A percentile compares a stretch with the other conserved stretches of the same genome.
phyloP scores from a whole-genome alignment of 2,888 invertebrate species.

The Acronicta psi region DNA sequence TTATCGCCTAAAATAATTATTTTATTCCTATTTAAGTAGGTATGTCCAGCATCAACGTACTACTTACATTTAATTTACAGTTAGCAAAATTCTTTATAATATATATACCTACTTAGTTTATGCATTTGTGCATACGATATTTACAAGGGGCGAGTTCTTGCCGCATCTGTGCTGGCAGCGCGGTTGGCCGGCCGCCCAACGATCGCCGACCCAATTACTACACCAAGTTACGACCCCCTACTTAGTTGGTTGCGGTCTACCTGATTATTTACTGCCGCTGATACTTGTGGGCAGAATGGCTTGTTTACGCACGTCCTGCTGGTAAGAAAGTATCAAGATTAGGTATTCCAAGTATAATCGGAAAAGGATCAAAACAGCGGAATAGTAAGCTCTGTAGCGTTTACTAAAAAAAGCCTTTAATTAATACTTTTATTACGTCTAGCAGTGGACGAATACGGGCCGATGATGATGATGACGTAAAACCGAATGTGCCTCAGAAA shows the following conservation, averaged over 20 bases:
- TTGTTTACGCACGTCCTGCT: constrained; percentile 35
- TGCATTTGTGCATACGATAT: constrained; percentile 42
- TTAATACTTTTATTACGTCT: too few species aligned
- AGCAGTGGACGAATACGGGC: too few species aligned
- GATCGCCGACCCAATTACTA: constrained; percentile 59
- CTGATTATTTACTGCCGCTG: constrained; percentile 45
- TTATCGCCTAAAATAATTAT: not conserved
- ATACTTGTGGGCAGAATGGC: constrained; percentile 16
- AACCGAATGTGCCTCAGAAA: not conserved
- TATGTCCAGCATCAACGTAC: too few species aligned
- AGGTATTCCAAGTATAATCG: not conserved
- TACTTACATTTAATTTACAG: not conserved
- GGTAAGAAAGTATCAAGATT: constrained; percentile 24
- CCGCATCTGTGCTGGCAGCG: constrained; percentile 45
- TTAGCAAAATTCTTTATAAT: not conserved
- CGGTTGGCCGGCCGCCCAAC: constrained; percentile 63
- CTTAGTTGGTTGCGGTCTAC: constrained; percentile 40
- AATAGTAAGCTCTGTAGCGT: too few species aligned
- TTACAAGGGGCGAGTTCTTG: constrained; percentile 36
- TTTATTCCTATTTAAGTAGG: too few species aligned
- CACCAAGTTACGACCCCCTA: constrained; percentile 47
- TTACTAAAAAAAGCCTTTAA: too few species aligned
- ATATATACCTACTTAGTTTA: constrained; percentile 7
- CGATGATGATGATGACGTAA: too few species aligned
- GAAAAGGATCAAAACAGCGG: too few species aligned